phyloP scores from a whole-genome alignment of 1,140 invertebrate genomes.

The Drosophila insularis region DNA sequence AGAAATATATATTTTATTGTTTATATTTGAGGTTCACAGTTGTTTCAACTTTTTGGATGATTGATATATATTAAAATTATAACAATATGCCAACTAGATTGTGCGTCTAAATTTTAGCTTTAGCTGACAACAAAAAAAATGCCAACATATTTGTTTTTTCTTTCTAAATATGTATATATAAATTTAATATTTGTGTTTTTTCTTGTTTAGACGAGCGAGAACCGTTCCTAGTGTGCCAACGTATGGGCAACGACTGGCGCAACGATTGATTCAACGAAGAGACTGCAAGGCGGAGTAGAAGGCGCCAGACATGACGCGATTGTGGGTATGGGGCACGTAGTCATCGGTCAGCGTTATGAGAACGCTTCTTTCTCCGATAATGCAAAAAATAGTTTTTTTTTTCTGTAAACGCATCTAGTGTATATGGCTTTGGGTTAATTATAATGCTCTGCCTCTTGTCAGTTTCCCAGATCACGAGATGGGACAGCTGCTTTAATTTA shows the following conservation, averaged over 20 bases:
- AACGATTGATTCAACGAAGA: slow-evolving; percentile 53
- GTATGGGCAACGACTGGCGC: slow-evolving; percentile 62
- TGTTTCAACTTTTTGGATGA: slow-evolving; percentile 15
- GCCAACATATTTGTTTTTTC: slow-evolving; percentile 14
- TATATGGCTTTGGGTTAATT: not conserved
- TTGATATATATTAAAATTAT: slow-evolving; percentile 15
- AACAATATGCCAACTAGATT: slow-evolving; percentile 23
- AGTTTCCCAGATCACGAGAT: not conserved
- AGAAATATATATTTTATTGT: not conserved
- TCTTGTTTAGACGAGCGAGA: not conserved
- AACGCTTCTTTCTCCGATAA: not conserved
- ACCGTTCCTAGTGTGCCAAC: slow-evolving; percentile 53
- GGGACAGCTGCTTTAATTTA: not conserved
- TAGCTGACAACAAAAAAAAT: slow-evolving; percentile 13
- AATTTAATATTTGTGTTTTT: not conserved
- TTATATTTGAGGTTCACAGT: not conserved
- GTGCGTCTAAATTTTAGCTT: slow-evolving; percentile 15
- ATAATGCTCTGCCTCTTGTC: not conserved
- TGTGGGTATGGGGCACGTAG: slow-evolving; percentile 29
- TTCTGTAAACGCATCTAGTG: not conserved
- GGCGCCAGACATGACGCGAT: slow-evolving; percentile 13
- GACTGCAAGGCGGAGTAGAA: slow-evolving; percentile 38
- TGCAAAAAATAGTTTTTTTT: not conserved
- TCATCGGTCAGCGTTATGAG: not conserved
- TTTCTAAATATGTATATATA: not conserved